Evolutionary conservation across 2,888 invertebrate species (phyloP).

Genomic region (Fragum sueziense): DNA sequence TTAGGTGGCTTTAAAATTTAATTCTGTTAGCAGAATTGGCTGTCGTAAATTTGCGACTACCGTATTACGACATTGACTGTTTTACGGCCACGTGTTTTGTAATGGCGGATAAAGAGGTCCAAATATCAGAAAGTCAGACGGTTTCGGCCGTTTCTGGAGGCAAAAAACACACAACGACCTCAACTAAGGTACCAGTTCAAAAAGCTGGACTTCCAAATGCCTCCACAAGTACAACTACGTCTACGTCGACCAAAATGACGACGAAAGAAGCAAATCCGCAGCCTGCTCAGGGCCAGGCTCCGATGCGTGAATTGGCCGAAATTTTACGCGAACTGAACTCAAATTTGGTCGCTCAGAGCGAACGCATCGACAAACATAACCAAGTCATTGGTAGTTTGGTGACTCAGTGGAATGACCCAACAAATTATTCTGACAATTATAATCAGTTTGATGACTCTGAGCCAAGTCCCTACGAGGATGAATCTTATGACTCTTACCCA

Average conservation of each 20-base stretch:
- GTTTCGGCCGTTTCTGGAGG: conserved; percentile 24
- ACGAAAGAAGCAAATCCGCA: background rate
- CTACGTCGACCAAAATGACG: background rate
- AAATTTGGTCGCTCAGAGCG: conserved; percentile 10
- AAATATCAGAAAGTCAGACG: conserved; percentile 1
- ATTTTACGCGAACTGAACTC: conserved; percentile 10
- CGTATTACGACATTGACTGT: background rate
- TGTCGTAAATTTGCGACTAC: conserved; percentile 6
- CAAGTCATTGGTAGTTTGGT: background rate
- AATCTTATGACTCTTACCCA: background rate
- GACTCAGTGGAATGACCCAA: background rate
- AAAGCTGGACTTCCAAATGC: conserved; percentile 1
- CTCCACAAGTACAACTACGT: background rate
- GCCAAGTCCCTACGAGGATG: background rate
- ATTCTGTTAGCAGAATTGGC: background rate
- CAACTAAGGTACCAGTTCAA: background rate
- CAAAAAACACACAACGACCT: background rate
- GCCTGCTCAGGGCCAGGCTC: no score
- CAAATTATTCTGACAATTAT: background rate
- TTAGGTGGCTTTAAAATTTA: conserved; percentile 14
- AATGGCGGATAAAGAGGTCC: conserved; percentile 30
- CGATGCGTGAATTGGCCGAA: background rate
- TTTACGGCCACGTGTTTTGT: background rate
- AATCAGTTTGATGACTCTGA: background rate
- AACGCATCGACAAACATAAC: conserved; percentile 16